phyloP scores from a whole-genome alignment of 2,113 vertebrate species.

The Glareola pratincola region DNA sequence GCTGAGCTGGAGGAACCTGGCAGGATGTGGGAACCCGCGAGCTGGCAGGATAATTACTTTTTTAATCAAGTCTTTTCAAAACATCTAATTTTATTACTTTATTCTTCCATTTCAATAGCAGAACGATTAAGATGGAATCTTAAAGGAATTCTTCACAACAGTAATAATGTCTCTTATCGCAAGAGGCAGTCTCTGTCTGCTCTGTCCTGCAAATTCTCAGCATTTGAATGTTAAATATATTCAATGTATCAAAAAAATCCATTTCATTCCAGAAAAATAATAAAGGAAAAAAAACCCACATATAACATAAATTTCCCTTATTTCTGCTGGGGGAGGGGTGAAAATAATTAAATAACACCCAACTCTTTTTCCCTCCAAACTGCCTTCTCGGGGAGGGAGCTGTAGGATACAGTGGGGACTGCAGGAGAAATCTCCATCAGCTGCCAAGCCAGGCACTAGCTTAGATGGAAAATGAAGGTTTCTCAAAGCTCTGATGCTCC shows the following conservation, averaged over 20 bases:
- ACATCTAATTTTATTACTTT: conserved; percentile 65
- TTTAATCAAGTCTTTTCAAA: conserved; percentile 69
- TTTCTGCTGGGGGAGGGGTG: neutral
- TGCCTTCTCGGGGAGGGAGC: neutral
- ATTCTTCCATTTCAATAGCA: conserved; percentile 72
- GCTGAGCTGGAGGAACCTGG: neutral
- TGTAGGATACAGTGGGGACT: neutral
- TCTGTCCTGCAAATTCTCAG: conserved; percentile 39
- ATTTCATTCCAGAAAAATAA: conserved; percentile 51
- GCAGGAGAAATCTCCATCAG: neutral
- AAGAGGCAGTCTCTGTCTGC: conserved; percentile 54
- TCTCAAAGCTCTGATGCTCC: neutral
- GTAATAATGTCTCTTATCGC: conserved; percentile 64
- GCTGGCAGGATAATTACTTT: conserved; percentile 64
- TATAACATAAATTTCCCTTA: neutral
- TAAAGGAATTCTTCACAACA: conserved; percentile 61
- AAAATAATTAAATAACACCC: neutral
- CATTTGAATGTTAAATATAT: conserved; percentile 68
- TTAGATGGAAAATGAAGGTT: neutral
- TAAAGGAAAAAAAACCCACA: neutral
- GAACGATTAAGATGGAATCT: conserved; percentile 68
- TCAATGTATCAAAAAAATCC: conserved; percentile 55
- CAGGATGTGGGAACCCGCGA: neutral
- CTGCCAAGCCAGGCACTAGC: neutral
- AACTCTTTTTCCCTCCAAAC: neutral